Base-by-base conservation (phyloP, 1,140 invertebrate species). In the Trachymyrmex septentrionalis region DNA sequence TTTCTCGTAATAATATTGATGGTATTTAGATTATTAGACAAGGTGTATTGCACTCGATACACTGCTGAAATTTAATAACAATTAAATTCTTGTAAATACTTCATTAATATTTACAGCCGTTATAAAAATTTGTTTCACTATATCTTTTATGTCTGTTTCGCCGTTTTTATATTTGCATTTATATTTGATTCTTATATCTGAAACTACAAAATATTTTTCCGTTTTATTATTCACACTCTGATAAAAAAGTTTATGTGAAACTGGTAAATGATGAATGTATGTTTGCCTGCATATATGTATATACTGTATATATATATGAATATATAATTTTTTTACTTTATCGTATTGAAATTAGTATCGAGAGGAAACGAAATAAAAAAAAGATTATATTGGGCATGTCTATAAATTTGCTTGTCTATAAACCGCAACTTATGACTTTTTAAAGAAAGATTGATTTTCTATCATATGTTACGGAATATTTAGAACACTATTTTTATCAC, bases 361-460 rank as follows among this genome's bases (percentile, higher is more conserved):
- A n/a, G 16, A 80, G 2, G 19, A 34, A 53, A 19, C 2, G 12
- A 44, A n/a, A n/a, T 30, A 71, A 44, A 55, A 6, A 44, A 55
- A 12, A 6, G 2, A 6, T 72, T 6, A 1, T 59, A 44, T 38
- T 44, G 34, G 53, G 21, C 50, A 44, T 57, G 72, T 19, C 34
- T 80, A 34, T 44, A 38, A 44, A 30, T n/a, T 59, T 12, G n/a
- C 44, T 16, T n/a, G n/a, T n/a, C n/a, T n/a, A n/a, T n/a, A n/a
- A n/a, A n/a, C 10, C 48, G 19, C 21, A 57, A 82, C 27, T 72
- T 81, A 57, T n/a, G 21, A 59, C 24, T 59, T 82, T 59, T 38
- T 34, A 53, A 44, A 82, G 53, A 24, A 21, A 24, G 19, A 82
- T 82, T 53, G 78, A 72, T 72, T 72, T 72, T 82, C 78, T n/a